Conservation (phyloP, 1,140 invertebrate genomes). For the Drosophila tristis region DNA sequence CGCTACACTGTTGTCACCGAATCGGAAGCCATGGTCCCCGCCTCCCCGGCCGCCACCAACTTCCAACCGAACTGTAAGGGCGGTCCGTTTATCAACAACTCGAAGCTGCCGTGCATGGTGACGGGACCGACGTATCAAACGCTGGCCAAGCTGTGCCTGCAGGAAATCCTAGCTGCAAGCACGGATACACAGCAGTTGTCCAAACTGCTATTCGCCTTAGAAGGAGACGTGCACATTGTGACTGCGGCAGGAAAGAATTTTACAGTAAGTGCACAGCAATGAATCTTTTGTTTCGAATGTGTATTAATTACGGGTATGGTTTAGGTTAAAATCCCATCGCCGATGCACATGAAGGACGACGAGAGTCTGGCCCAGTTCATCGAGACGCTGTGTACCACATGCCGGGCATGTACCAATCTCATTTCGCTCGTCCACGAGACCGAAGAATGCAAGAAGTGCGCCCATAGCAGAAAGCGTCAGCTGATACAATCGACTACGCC, state of each 20-base stretch:
- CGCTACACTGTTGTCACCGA: constrained; percentile 71
- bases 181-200: constrained; percentile 81
- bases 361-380: constrained; percentile 80
- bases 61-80: constrained; percentile 85
- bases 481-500: constrained; percentile 60
- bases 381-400: constrained; percentile 81
- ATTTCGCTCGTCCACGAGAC: constrained; percentile 81
- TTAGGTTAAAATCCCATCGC: constrained; percentile 82
- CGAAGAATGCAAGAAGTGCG: constrained; percentile 83
- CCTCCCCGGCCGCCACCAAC: constrained; percentile 82
- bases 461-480: constrained; percentile 65
- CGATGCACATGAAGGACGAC: constrained; percentile 78
- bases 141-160: constrained; percentile 84
- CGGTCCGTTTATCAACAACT: constrained; percentile 84
- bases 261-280: constrained; percentile 55
- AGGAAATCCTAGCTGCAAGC: constrained; percentile 81
- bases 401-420: constrained; percentile 82
- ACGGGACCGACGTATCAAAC: constrained; percentile 83
- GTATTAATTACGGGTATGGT: background rate
- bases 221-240: constrained; percentile 83
- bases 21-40: constrained; percentile 77
- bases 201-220: constrained; percentile 75
- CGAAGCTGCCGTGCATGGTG: constrained; percentile 83
- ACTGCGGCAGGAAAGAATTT: constrained; percentile 84
- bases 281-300: too few relatives aligned